A percentile compares a stretch with the other conserved stretches of the same genome.
Evolutionary conservation across 2,888 invertebrate genomes (phyloP).

Genomic region (Cryptus viduatorius): DNA sequence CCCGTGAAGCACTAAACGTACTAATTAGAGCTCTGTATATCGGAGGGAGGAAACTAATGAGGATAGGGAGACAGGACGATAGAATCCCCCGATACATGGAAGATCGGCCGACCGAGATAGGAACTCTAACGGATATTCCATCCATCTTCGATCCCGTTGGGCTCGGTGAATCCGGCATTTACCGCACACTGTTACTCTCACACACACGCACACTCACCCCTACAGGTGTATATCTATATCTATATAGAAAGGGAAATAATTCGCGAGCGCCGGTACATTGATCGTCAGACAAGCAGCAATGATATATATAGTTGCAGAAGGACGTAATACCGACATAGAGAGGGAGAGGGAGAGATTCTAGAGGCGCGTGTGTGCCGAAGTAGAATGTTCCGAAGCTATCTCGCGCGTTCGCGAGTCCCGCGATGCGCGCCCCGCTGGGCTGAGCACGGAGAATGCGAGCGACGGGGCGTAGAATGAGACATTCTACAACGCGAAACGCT

Average conservation of each 20-base stretch:
- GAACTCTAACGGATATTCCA: slow-evolving; percentile 43
- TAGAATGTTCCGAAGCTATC: slow-evolving; percentile 62
- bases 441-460: slow-evolving; percentile 64
- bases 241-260: slow-evolving; percentile 27
- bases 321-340: not conserved
- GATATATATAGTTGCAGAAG: not conserved
- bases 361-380: slow-evolving; percentile 45
- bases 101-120: slow-evolving; percentile 23
- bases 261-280: slow-evolving; percentile 35
- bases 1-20: slow-evolving; percentile 36
- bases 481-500: slow-evolving; percentile 60
- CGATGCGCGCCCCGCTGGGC: slow-evolving; percentile 27
- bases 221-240: not conserved
- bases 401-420: slow-evolving; percentile 27
- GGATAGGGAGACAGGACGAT: slow-evolving; percentile 7
- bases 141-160: slow-evolving; percentile 40
- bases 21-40: slow-evolving; percentile 44
- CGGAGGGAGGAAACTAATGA: slow-evolving; percentile 21
- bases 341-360: not conserved
- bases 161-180: slow-evolving; percentile 35
- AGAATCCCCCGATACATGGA: slow-evolving; percentile 7
- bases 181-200: not conserved
- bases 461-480: slow-evolving; percentile 66
- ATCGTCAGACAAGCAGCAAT: slow-evolving; percentile 36
- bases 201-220: not conserved